Evolutionary conservation across 2,888 invertebrate species (phyloP).

Genomic region (Bellardia bayeri): DNA sequence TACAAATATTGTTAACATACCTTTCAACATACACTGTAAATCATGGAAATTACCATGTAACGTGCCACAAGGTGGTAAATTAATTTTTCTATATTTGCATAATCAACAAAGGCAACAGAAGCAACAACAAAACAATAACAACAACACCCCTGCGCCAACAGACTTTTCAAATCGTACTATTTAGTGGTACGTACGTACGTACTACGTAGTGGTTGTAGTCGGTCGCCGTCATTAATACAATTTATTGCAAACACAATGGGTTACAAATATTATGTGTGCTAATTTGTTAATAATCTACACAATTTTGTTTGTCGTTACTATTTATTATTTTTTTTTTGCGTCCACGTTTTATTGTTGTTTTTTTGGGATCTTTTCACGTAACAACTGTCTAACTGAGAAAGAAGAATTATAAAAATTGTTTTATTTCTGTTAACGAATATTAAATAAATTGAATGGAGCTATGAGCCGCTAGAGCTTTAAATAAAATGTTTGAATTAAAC

Average conservation of each 20-base stretch:
- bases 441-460: constrained; percentile 40
- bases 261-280: constrained; percentile 76
- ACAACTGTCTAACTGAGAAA: constrained; percentile 41
- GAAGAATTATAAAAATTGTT: constrained; percentile 49
- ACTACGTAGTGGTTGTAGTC: neutral
- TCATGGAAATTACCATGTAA: constrained; percentile 69
- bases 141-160: constrained; percentile 26
- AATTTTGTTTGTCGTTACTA: constrained; percentile 57
- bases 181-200: constrained; percentile 17
- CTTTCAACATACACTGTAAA: constrained; percentile 59
- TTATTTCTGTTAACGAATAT: constrained; percentile 45
- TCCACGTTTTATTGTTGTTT: constrained; percentile 3
- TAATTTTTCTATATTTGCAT: constrained; percentile 68
- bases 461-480: constrained; percentile 6
- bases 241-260: constrained; percentile 71
- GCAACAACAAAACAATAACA: constrained; percentile 21
- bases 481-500: neutral
- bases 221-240: constrained; percentile 47
- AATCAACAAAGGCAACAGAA: constrained; percentile 52
- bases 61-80: constrained; percentile 73
- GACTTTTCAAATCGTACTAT: constrained; percentile 10
- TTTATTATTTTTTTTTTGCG: neutral
- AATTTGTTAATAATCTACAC: constrained; percentile 80
- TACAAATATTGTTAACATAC: constrained; percentile 48
- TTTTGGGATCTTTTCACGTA: neutral